Evolutionary conservation across 2,888 invertebrate genomes (phyloP), one percentile per base, ranked within the genome.

Genomic region (Cataglyphis albicans): DNA sequence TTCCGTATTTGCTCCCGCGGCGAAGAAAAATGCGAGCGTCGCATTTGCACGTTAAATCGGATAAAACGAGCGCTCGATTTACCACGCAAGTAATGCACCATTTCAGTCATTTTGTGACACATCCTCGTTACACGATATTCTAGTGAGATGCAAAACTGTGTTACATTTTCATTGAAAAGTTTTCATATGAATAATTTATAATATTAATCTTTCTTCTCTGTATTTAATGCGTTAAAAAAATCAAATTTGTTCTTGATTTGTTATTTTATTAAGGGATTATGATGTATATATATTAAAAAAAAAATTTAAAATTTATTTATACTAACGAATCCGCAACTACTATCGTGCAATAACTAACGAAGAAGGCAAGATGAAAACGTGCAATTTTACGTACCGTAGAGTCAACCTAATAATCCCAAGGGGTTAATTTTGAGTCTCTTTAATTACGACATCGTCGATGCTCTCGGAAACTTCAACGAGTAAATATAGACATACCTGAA

Each of bases 21-120:
- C 75, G 85, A 86, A 88, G 87, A 88, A 90, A 90, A 89, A 88
- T 88, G 84, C 83, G 83, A 82, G 82, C 82, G 85, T 83, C 74
- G 84, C 83, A 86, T 84, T 88, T 82, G 84, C 86, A 70, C 86
- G 85, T 86, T 85, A 86, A 85, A 86, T 87, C 81, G 84, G 83
- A 88, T 88, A 88, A 89, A 85, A 86, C 86, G 86, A 85, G 85
- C 86, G 87, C 87, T 88, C 89, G 89, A 90, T 90, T 90, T 90
- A 89, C 89, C 88, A 84, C 83, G 81, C 64, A 78, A 78, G 81
- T 81, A 85, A 82, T 48, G 65, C 68, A 59, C 70, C 73, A 74
- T 84, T 65, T 64, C 73, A 48, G 67, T 64, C 67, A 74, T 81
- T 84, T 81, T 32, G 64, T 48, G 70, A 73, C 74, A 68, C 68